Evolutionary conservation across 2,888 invertebrate species (phyloP).

Genomic region (Tetropium fuscum): DNA sequence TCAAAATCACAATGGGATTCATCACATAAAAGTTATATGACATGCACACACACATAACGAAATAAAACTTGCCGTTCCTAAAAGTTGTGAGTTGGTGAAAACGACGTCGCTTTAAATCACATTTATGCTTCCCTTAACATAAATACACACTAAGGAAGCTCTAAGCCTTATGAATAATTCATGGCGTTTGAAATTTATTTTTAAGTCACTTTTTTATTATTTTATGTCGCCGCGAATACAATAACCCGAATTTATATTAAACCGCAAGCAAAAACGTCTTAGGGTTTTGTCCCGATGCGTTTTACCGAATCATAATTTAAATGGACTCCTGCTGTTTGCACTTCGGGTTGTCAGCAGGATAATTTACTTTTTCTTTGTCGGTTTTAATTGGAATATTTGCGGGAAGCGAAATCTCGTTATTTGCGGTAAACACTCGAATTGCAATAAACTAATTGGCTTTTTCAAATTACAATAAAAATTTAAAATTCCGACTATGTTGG

Average conservation of each 20-base stretch:
- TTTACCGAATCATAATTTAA: no score
- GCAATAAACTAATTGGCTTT: no score
- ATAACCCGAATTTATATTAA: constrained; percentile 15
- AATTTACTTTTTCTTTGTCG: no score
- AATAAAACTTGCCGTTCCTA: constrained; percentile 30
- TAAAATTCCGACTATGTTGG: no score
- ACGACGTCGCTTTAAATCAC: constrained; percentile 33
- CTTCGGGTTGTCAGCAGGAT: no score
- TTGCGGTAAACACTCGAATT: no score
- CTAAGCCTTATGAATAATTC: constrained; percentile 31
- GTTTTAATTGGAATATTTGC: no score
- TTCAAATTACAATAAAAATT: no score
- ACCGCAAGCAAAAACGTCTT: no score
- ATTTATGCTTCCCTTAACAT: constrained; percentile 30
- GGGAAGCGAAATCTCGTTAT: no score
- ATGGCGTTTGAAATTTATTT: constrained; percentile 23
- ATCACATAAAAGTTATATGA: constrained; percentile 30
- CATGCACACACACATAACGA: constrained; percentile 18
- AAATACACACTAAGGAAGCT: constrained; percentile 30
- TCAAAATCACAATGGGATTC: constrained; percentile 28
- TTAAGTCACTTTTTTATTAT: constrained; percentile 27
- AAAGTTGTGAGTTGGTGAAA: constrained; percentile 21
- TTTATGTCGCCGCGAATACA: constrained; percentile 10
- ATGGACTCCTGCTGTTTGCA: no score
- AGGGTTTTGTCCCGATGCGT: no score